Base-by-base conservation (phyloP, 2,888 invertebrate genomes). In the Ormyrus pomaceus region DNA sequence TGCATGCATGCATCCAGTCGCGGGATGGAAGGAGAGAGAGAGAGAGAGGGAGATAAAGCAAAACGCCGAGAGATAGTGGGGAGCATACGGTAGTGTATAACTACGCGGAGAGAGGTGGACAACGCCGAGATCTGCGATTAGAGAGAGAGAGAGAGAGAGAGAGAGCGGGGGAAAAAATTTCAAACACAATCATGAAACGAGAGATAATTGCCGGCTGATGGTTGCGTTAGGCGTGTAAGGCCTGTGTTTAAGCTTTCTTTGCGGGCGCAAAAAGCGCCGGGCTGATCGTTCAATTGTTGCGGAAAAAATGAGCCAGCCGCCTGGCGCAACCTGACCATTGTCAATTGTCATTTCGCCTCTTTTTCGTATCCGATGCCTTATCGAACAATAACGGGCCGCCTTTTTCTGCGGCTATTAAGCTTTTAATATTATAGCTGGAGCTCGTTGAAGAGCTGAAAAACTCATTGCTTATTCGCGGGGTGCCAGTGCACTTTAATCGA, bases 201-300 rank as follows among this genome's bases (percentile, higher is more conserved):
- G 74, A 75, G 66, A 79, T 79, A 75, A 79, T 74, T 79, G 74
- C 64, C n/a, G 46, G 64, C 53, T 59, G 74, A 79, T 79, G 70
- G 70, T 70, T 70, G 62, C 70, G 79, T 68, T 79, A 75, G 51
- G 58, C 50, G 68, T 61, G 64, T 34, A 65, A 66, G 58, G 55
- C 66, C 66, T 66, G 50, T 66, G 74, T 74, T 74, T 66, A 66
- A 55, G 48, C 11, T 74, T 74, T 74, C 65, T 65, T 74, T 74
- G 46, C 56, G 55, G 34, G 34, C 34, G 13, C 50, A 64, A 62
- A 70, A 70, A 77, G 34, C 13, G 62, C 45, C 9, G 53, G 8
- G 7, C 19, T 55, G 71, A 66, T 71, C 59, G 72, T 72, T 72
- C 66, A 48, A 78, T 78, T 72, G 77, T 71, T 59, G 45, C 9